Percentiles rank a stretch among this genome's conserved stretches.
These are phyloP conservation scores for Psylliodes chrysocephalus DNA, from an alignment of 2,888 invertebrate genomes.

Conservation along the genomic window DNA sequence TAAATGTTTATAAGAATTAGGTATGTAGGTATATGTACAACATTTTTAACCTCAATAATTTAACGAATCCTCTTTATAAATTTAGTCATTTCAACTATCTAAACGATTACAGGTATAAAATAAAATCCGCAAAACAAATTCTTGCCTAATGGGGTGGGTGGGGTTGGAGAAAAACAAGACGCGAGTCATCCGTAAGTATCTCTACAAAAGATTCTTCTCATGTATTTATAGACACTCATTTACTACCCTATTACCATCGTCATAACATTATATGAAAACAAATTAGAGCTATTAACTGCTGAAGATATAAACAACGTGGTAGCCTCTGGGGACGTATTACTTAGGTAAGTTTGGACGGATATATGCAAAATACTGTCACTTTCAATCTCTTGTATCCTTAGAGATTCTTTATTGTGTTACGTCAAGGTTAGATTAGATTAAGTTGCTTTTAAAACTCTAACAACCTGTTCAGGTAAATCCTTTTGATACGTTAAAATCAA, in stretches of 20 bases:
- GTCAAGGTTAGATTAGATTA: too few species aligned
- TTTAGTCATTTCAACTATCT: not conserved
- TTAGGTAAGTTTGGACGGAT: conserved; percentile 6
- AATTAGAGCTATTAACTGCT: conserved; percentile 30
- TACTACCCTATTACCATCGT: conserved; percentile 22
- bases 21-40: too few species aligned
- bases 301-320: conserved; percentile 12
- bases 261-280: conserved; percentile 21
- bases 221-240: conserved; percentile 5
- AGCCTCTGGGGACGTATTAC: conserved; percentile 13
- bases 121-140: conserved; percentile 15
- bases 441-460: too few species aligned
- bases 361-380: conserved; percentile 2
- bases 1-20: too few species aligned
- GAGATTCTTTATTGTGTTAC: too few species aligned
- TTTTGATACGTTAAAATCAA: too few species aligned
- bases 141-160: not conserved
- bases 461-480: too few species aligned
- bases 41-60: too few species aligned
- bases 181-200: not conserved
- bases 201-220: conserved; percentile 9
- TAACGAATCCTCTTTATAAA: conserved; percentile 7
- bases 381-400: not conserved
- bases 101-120: conserved; percentile 8
- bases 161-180: not conserved